Percentiles rank a stretch among this genome's conserved stretches.
Conservation (phyloP, 2,888 invertebrate genomes). For the Caenorhabditis zanzibari region DNA sequence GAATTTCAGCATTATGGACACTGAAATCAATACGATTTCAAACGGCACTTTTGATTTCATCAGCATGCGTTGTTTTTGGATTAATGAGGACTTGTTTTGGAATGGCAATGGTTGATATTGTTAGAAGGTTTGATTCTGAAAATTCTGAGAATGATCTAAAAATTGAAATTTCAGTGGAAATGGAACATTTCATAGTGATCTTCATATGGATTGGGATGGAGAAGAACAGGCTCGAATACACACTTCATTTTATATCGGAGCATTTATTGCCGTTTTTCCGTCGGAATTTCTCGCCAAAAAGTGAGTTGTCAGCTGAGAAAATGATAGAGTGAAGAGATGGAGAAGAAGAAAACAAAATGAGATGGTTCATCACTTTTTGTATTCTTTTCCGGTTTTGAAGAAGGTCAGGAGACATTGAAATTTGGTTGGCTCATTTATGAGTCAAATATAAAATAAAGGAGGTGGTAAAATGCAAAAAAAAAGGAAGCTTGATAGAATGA, state of each 20-base stretch:
- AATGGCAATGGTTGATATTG: conserved; percentile 81
- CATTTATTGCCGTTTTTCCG: conserved; percentile 77
- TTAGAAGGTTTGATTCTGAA: conserved; percentile 43
- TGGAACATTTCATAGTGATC: conserved; percentile 29
- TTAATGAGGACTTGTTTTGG: conserved; percentile 74
- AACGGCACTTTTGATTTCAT: conserved; percentile 74
- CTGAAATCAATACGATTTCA: conserved; percentile 76
- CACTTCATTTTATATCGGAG: conserved; percentile 80
- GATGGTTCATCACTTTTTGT: conserved; percentile 34
- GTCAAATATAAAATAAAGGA: no score
- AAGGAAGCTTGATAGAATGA: no score
- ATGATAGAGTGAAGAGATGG: conserved; percentile 13
- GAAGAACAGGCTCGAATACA: conserved; percentile 77
- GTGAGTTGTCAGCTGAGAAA: conserved; percentile 63
- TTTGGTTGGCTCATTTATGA: no score
- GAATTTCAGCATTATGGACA: conserved; percentile 78
- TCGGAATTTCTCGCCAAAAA: conserved; percentile 71
- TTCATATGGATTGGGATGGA: conserved; percentile 75
- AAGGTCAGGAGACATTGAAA: no score
- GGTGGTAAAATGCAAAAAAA: no score
- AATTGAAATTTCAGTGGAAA: conserved; percentile 44
- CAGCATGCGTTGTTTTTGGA: conserved; percentile 73
- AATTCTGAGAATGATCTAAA: neutral
- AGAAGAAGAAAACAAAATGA: conserved; percentile 11
- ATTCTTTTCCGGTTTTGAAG: neutral